Conservation (phyloP, 2,797 vertebrate genomes). For the Onychomys leucogaster region DNA sequence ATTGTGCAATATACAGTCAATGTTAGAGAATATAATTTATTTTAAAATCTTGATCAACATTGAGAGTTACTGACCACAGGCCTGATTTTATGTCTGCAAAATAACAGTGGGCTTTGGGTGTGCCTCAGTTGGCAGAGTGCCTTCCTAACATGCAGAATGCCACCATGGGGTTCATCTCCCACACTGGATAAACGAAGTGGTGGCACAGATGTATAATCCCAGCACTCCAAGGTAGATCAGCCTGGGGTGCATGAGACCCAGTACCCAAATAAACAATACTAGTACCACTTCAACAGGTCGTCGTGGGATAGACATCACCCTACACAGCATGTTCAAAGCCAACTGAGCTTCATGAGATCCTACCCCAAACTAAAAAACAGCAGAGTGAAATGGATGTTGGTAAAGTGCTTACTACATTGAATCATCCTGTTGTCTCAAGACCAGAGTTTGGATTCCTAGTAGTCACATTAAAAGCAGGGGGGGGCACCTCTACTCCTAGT, state of each 20-base stretch:
- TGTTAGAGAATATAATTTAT: not conserved
- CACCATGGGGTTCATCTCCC: not conserved
- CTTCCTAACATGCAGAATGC: not conserved
- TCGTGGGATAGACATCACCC: not conserved
- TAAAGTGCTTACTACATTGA: not conserved
- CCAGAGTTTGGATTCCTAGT: not conserved
- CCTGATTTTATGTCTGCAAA: not conserved
- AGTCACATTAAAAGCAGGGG: not conserved
- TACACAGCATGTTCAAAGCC: not conserved
- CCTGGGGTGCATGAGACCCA: not conserved
- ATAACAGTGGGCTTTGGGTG: not conserved
- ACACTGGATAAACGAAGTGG: not conserved
- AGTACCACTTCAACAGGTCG: not conserved
- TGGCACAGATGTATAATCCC: not conserved
- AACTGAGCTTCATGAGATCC: not conserved
- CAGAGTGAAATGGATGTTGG: not conserved
- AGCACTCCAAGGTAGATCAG: not conserved
- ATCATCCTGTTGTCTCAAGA: not conserved
- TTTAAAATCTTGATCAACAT: not conserved
- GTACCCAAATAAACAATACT: not conserved
- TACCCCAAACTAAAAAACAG: not conserved
- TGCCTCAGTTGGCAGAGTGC: not conserved
- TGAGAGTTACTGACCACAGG: constrained; percentile 19
- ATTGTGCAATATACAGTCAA: not conserved
- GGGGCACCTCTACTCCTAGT: too few relatives aligned